Evolutionary conservation across 2,888 invertebrate genomes (phyloP), one percentile per base, ranked within the genome.

Genomic region (Calameuta filiformis): DNA sequence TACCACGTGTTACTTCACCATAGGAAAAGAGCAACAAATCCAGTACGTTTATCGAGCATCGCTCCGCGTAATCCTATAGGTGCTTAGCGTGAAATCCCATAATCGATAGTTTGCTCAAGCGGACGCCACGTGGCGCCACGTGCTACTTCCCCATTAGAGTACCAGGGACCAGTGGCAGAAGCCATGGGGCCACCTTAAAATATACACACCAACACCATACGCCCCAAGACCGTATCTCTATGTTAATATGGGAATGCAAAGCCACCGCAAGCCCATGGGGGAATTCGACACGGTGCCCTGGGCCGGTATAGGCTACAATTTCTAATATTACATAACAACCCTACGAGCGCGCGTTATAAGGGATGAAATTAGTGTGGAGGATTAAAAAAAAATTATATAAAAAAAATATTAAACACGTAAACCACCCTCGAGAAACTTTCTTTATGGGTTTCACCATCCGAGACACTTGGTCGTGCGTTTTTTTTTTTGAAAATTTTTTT

Each of bases 101-200:
- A 91, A 91, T 91, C 91, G 91, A 91, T 91, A 91, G 91, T 91
- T 91, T 91, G 91, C 90, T 91, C 90, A 91, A 91, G 90, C 89
- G 88, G 86, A 84, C 80, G 90, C 88, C 90, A 90, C 91, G 91
- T 89, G 91, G 89, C 89, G 90, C 89, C 91, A 87, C 90, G 91
- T 90, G 91, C 87, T 85, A 80, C 80, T 80, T 82, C 83, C 83
- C 90, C 90, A 91, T 91, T 90, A 90, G 76, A 79, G 79, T 56
- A 56, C 23, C 75, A 34, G 76, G 73, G 76, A 80, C 23, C 33
- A 68, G 81, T 76, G 76, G 35, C 37, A 35, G 40, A 6, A 33
- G 31, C 33, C 77, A 81, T 80, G 79, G 78, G 80, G 79, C 77
- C 84, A 82, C 81, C 83, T 76, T 76, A 86, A 87, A 87, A 84